Evolutionary conservation across 1,140 invertebrate species (phyloP).

Genomic region (Ganaspis sp.): DNA sequence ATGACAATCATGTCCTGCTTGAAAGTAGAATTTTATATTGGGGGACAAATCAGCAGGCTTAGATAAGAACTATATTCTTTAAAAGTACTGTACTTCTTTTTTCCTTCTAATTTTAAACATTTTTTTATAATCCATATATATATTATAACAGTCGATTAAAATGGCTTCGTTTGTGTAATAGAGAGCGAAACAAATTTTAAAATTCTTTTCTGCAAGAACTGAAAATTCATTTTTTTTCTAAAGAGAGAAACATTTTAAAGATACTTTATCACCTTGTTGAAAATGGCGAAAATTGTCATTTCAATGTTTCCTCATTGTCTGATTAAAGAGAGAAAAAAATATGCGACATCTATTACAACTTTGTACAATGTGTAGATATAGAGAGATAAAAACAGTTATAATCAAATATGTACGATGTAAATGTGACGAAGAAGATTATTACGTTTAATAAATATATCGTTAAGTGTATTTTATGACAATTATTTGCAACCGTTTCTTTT

Average conservation of each 20-base stretch:
- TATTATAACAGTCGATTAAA: not conserved
- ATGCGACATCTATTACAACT: not conserved
- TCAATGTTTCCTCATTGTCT: not conserved
- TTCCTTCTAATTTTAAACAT: conserved; percentile 26
- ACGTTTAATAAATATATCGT: conserved; percentile 29
- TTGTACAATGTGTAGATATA: conserved; percentile 21
- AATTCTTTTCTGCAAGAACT: not conserved
- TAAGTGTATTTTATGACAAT: not conserved
- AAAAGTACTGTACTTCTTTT: not conserved
- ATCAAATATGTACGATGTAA: not conserved
- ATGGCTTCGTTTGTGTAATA: not conserved
- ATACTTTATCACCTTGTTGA: not conserved
- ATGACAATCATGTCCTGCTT: not conserved
- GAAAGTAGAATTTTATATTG: not conserved
- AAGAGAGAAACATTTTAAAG: not conserved
- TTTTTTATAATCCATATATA: not conserved
- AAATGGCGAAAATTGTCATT: too few relatives aligned
- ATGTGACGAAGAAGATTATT: not conserved
- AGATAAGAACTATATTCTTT: too few relatives aligned
- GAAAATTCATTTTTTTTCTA: not conserved
- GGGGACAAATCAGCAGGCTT: too few relatives aligned
- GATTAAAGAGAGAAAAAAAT: not conserved
- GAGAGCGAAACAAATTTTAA: not conserved
- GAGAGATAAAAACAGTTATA: not conserved
- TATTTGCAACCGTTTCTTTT: not conserved